Evolutionary conservation across 2,113 vertebrate genomes (phyloP).

Genomic region (Pelodiscus sinensis): DNA sequence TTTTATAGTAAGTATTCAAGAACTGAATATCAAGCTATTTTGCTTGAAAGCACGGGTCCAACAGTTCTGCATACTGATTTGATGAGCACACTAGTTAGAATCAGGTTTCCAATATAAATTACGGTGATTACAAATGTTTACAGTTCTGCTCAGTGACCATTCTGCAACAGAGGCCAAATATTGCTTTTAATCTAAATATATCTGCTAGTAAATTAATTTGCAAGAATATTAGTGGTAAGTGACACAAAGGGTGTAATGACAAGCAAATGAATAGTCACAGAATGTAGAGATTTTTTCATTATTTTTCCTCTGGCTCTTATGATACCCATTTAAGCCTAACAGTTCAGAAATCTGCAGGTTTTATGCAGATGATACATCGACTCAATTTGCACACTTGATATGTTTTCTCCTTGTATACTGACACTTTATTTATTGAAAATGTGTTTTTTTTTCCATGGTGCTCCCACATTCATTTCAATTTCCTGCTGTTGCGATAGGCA

Average conservation of each 20-base stretch:
- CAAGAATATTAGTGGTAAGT: neutral
- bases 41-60: neutral
- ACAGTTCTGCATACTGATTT: neutral
- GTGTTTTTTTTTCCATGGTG: neutral
- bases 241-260: no score
- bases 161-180: neutral
- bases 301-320: neutral
- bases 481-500: neutral
- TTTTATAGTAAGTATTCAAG: neutral
- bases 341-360: neutral
- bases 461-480: neutral
- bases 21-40: neutral
- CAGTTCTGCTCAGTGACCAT: neutral
- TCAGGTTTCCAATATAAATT: neutral
- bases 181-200: neutral
- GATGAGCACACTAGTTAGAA: neutral
- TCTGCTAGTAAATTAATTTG: neutral
- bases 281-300: no score
- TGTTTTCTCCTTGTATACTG: neutral
- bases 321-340: neutral
- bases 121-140: neutral
- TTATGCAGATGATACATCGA: neutral
- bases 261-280: neutral
- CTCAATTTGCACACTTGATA: neutral
- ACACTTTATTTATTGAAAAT: neutral